phyloP scores from a whole-genome alignment of 2,888 invertebrate species.

The Ichneumon xanthorius region DNA sequence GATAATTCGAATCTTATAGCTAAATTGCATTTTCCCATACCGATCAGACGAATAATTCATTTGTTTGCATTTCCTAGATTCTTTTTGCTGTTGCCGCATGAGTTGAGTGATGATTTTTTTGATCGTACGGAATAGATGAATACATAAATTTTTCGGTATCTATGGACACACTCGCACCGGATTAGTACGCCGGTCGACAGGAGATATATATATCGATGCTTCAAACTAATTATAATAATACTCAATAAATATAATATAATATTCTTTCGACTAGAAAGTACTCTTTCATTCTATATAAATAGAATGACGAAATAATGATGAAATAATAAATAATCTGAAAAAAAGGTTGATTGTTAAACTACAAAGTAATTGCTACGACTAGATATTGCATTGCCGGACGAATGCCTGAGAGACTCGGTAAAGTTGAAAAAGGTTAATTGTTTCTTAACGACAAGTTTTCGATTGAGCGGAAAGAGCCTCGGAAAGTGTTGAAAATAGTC shows the following conservation, averaged over 20 bases:
- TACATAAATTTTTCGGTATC: background rate
- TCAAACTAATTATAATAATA: constrained; percentile 47
- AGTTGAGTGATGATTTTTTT: constrained; percentile 13
- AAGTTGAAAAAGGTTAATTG: background rate
- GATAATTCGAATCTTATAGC: constrained; percentile 25
- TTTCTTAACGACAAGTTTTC: constrained; percentile 1
- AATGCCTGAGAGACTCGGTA: constrained; percentile 5
- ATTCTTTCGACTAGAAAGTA: constrained; percentile 81
- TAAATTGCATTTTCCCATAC: constrained; percentile 75
- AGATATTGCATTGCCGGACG: constrained; percentile 48
- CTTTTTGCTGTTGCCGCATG: constrained; percentile 1
- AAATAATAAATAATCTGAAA: constrained; percentile 70
- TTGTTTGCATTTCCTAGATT: background rate
- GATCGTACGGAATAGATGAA: background rate
- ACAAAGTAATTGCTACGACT: constrained; percentile 65
- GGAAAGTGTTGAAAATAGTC: background rate
- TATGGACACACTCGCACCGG: background rate
- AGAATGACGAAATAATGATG: constrained; percentile 76
- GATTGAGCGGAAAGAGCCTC: background rate
- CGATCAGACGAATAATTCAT: constrained; percentile 32
- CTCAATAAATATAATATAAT: constrained; percentile 53
- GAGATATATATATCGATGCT: constrained; percentile 17
- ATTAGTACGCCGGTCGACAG: background rate
- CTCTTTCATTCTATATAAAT: constrained; percentile 78
- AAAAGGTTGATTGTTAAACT: constrained; percentile 69